Conservation (phyloP, 2,797 vertebrate species). For the Ctenochaetus hawaiiensis region DNA sequence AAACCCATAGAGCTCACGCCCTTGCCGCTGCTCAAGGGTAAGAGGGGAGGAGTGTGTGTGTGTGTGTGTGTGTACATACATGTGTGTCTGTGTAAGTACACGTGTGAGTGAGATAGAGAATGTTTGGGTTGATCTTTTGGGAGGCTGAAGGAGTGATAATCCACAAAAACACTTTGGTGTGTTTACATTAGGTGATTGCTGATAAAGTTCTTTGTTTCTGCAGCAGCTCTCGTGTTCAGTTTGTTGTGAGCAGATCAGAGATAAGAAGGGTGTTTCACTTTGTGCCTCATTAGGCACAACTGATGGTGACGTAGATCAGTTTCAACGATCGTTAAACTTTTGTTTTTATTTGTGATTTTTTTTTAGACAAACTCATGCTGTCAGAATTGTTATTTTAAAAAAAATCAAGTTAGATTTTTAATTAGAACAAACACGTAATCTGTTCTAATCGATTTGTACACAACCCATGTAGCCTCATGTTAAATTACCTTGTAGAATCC, state of each 20-base stretch:
- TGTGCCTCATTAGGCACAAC: background rate
- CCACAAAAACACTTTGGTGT: background rate
- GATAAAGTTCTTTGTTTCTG: background rate
- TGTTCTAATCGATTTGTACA: background rate
- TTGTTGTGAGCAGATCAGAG: background rate
- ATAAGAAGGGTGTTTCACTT: background rate
- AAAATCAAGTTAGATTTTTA: background rate
- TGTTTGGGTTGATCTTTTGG: background rate
- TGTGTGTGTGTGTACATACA: conserved; percentile 7
- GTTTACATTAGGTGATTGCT: too few species aligned
- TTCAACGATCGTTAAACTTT: background rate
- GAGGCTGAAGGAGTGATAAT: background rate
- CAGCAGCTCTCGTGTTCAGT: background rate
- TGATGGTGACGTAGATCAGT: background rate
- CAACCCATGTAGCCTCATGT: too few species aligned
- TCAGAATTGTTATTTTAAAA: background rate
- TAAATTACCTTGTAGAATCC: too few species aligned
- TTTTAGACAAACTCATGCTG: background rate
- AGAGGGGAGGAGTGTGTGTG: conserved; percentile 55
- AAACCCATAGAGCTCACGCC: conserved; percentile 99
- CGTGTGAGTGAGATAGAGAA: too few species aligned
- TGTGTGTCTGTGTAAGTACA: background rate
- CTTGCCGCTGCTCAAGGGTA: conserved; percentile 98
- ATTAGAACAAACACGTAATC: background rate
- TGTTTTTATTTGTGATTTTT: background rate